Base-by-base conservation (phyloP, 2,888 invertebrate genomes). In the Acanthosepion lycidas region DNA sequence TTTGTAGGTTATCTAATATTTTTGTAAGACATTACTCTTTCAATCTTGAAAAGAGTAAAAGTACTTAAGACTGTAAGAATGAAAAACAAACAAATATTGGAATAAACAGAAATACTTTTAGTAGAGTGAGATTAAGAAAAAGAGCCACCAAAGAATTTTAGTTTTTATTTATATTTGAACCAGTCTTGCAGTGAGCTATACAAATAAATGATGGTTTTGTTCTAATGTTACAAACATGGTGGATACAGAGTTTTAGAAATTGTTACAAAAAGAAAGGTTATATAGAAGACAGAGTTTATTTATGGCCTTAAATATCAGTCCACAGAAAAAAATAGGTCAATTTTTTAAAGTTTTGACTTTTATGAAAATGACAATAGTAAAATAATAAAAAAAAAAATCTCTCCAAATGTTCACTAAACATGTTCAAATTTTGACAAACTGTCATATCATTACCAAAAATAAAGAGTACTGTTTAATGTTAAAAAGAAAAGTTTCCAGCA, bases 211-310 rank as follows among this genome's bases (percentile, higher is more conserved):
- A 55, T 15, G 55, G 55, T 55, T 55, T 55, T 78, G 78, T 28
- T 78, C 78, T 78, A n/a, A n/a, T 78, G 18, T 78, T 78, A 78
- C 78, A 78, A 78, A 78, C n/a, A 78, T 78, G 78, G 78, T n/a
- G n/a, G 78, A 8, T n/a, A n/a, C 18, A n/a, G 9, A 78, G n/a
- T n/a, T 78, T 78, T 78, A 78, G n/a, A n/a, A 78, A 78, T n/a
- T 78, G 78, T 78, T 78, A n/a, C n/a, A 78, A 78, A 78, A 64
- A n/a, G 15, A 78, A 78, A n/a, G 28, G n/a, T 78, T 78, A 28
- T 12, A 78, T n/a, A 15, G 9, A n/a, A 12, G 18, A 9, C 78
- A 78, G 8, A 12, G 8, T n/a, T n/a, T 78, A 78, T n/a, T 28
- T 78, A 20, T 55, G 78, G 3, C n/a, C n/a, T n/a, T 6, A 78